These are phyloP conservation scores for Anguilla obscura DNA, from an alignment of 2,797 vertebrate genomes.

Conservation along the genomic window DNA sequence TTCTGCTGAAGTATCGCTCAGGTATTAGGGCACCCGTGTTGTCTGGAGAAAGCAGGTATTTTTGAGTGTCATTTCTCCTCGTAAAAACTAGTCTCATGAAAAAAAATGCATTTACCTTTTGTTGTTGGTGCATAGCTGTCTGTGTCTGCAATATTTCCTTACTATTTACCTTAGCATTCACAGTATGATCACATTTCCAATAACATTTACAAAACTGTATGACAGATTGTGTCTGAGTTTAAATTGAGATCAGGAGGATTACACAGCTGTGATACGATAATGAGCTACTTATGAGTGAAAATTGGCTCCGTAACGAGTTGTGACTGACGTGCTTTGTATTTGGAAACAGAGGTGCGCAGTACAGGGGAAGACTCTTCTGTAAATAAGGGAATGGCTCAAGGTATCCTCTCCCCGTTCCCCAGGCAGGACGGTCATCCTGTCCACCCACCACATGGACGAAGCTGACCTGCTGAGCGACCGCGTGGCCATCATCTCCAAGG, in stretches of 20 bases:
- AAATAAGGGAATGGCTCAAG: background rate
- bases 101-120: background rate
- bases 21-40: conserved; percentile 66
- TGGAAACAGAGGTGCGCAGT: background rate
- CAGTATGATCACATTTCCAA: background rate
- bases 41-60: background rate
- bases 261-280: background rate
- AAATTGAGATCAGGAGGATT: background rate
- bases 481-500: conserved; percentile 93
- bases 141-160: background rate
- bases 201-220: background rate
- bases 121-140: background rate
- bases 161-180: background rate
- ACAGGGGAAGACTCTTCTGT: background rate
- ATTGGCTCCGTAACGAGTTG: background rate
- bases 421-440: conserved; percentile 94
- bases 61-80: background rate
- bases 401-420: conserved; percentile 8
- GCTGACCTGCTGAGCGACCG: conserved; percentile 95
- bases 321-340: background rate
- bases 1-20: conserved; percentile 87
- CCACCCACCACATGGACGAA: conserved; percentile 98
- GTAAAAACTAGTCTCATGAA: background rate
- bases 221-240: background rate
- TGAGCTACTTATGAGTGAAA: background rate